A percentile compares a stretch with the other conserved stretches of the same genome.
phyloP scores from a whole-genome alignment of 2,113 vertebrate genomes.

The Campylorhamphus procurvoides region DNA sequence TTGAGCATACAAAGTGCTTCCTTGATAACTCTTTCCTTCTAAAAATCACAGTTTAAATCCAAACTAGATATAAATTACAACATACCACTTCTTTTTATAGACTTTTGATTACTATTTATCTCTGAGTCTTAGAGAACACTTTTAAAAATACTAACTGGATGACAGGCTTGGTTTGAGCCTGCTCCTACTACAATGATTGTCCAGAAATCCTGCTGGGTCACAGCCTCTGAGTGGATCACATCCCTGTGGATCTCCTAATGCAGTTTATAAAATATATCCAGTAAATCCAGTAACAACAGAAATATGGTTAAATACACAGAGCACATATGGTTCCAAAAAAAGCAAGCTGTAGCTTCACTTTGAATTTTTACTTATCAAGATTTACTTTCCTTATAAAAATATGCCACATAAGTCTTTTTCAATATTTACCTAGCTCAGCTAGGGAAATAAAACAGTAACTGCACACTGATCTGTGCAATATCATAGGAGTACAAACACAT shows the following conservation, averaged over 20 bases:
- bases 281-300: conserved; percentile 13
- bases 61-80: not conserved
- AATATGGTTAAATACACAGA: not conserved
- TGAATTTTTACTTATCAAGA: not conserved
- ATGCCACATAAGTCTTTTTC: not conserved
- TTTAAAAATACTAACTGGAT: not conserved
- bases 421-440: conserved; percentile 27
- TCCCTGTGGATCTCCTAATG: not conserved
- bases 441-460: conserved; percentile 14
- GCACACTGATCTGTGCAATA: not conserved
- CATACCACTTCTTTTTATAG: not conserved
- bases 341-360: not conserved
- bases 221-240: not conserved
- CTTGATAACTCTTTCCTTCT: not conserved
- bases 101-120: not conserved
- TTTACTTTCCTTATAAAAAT: conserved; percentile 32
- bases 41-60: not conserved
- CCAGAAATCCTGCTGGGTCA: conserved; percentile 17
- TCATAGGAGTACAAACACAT: not conserved
- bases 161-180: not conserved
- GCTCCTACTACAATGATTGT: not conserved
- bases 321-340: not conserved
- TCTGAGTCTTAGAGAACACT: not conserved
- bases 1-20: not conserved
- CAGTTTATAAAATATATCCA: not conserved